phyloP scores from a whole-genome alignment of 1,140 invertebrate genomes.

The Megalonaias nervosa region DNA sequence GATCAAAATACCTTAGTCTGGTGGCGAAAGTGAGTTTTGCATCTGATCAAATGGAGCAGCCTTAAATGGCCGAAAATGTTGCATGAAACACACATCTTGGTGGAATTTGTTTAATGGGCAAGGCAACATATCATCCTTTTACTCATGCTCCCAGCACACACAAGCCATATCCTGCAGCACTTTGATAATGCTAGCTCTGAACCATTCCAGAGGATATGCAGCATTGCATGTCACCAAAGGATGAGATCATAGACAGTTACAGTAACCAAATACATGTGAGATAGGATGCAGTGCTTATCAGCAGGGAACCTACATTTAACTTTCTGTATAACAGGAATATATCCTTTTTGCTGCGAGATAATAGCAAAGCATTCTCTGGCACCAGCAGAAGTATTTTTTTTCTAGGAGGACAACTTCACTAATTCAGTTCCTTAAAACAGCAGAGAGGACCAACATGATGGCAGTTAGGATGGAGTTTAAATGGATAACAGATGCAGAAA shows the following conservation, averaged over 20 bases:
- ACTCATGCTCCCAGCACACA: constrained; percentile 23
- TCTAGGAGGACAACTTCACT: too few species aligned
- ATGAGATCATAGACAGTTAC: not conserved
- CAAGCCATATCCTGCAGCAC: constrained; percentile 27
- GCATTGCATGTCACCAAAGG: constrained; percentile 23
- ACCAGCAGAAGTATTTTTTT: not conserved
- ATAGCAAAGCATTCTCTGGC: not conserved
- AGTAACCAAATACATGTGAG: constrained; percentile 18
- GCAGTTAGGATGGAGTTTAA: too few species aligned
- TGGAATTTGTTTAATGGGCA: constrained; percentile 21
- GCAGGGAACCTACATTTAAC: too few species aligned
- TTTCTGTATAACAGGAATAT: too few species aligned
- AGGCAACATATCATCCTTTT: constrained; percentile 23
- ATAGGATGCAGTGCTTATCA: constrained; percentile 22
- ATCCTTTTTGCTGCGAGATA: too few species aligned
- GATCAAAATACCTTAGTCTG: too few species aligned
- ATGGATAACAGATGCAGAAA: too few species aligned
- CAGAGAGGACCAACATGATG: too few species aligned
- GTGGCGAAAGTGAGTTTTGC: too few species aligned
- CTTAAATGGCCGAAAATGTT: too few species aligned
- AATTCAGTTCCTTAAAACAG: too few species aligned
- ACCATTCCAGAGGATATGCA: constrained; percentile 34
- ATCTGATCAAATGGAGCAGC: too few species aligned
- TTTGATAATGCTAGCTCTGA: constrained; percentile 31
- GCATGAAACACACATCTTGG: not conserved